Evolutionary conservation across 35 echinoderm and acorn worm species (phyloP).

Genomic region (Ptychodera flava): DNA sequence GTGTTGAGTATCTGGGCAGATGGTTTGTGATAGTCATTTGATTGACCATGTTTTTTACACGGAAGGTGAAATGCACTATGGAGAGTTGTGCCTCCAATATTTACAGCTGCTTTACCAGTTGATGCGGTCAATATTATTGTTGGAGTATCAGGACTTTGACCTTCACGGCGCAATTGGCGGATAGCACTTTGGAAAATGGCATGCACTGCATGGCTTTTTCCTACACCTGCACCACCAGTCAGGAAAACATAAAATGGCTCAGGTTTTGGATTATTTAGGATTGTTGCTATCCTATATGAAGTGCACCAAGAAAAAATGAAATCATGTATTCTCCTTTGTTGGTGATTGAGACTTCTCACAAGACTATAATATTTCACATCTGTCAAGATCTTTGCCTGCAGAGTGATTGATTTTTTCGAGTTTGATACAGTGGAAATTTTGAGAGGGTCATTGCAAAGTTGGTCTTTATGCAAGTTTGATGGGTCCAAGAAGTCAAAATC

Average conservation of each 20-base stretch:
- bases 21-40: neutral
- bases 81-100: slow-evolving; percentile 27
- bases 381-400: neutral
- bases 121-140: slow-evolving; percentile 14
- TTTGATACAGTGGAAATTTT: neutral
- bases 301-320: neutral
- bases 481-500: neutral
- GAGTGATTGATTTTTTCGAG: neutral
- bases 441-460: neutral
- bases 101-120: slow-evolving; percentile 40
- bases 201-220: slow-evolving; percentile 40
- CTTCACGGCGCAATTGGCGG: slow-evolving; percentile 5
- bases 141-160: slow-evolving; percentile 8
- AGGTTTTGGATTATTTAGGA: neutral
- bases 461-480: neutral
- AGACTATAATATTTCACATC: neutral
- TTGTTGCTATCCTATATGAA: neutral
- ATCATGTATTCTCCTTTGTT: neutral
- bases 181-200: slow-evolving; percentile 35
- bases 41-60: slow-evolving; percentile 1
- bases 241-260: slow-evolving; percentile 40
- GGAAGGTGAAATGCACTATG: slow-evolving; percentile 27
- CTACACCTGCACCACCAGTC: slow-evolving; percentile 59
- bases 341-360: neutral
- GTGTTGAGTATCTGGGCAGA: neutral